Base-by-base conservation (phyloP, 2,888 invertebrate genomes). In the Leucophenga maculata region DNA sequence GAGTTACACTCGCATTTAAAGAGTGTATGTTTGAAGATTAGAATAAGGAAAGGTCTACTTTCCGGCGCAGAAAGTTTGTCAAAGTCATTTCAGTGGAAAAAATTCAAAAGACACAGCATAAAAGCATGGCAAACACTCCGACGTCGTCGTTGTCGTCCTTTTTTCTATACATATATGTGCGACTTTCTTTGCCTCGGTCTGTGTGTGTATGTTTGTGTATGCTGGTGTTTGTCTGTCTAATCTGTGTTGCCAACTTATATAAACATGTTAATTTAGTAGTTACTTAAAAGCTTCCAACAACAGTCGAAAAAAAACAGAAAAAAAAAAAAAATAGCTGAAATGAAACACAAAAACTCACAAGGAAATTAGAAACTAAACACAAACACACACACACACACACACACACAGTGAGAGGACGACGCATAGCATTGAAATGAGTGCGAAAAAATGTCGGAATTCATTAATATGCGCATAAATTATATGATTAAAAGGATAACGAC, bases 391-490 rank as follows among this genome's bases (percentile, higher is more conserved):
- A n/a, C n/a, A n/a, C n/a, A n/a, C n/a, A n/a, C n/a, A n/a, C n/a
- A n/a, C n/a, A n/a, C n/a, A n/a, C n/a, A n/a, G n/a, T n/a, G n/a
- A n/a, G n/a, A n/a, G n/a, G n/a, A n/a, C n/a, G n/a, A n/a, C n/a
- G n/a, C n/a, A n/a, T 39, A 57, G 18, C 26, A 44, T 46, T 13
- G 46, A 66, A 54, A 54, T 13, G 13, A 68, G 60, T 68, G 26
- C 48, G 20, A 46, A 46, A 22, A 65, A 65, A 50, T 50, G 65
- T 9, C 48, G 31, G 20, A 65, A 50, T 64, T 48, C 62, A 60
- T 74, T 71, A 71, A 72, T 71, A 74, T 72, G 74, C 69, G 62
- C 74, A 74, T 74, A 74, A 74, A 74, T 74, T 74, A 74, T 64
- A 62, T 69, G 69, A 70, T 74, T 74, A 74, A 74, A 69, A 74